phyloP scores from a whole-genome alignment of 2,113 vertebrate genomes.

The Phocoena phocoena region DNA sequence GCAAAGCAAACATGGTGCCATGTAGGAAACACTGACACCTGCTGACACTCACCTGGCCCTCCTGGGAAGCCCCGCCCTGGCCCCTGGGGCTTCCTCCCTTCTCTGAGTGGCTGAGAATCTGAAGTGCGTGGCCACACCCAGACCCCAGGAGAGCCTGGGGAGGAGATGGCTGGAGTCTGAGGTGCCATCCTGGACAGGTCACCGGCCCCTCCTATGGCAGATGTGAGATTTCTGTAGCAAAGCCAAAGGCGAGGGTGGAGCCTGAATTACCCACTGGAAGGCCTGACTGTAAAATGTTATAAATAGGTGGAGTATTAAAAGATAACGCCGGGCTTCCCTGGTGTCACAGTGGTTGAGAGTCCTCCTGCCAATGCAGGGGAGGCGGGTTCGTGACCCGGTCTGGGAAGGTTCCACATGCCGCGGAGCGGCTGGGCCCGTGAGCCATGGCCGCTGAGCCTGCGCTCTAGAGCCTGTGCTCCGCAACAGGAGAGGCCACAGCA shows the following conservation, averaged over 20 bases:
- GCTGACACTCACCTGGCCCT: background rate
- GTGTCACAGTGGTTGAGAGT: too few species aligned
- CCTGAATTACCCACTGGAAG: too few species aligned
- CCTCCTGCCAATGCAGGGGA: too few species aligned
- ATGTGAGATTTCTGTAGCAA: fast-evolving
- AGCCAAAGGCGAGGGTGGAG: fast-evolving
- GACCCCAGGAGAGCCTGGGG: background rate
- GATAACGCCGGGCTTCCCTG: background rate
- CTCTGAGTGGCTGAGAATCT: background rate
- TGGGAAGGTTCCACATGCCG: too few species aligned
- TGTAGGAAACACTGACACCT: fast-evolving
- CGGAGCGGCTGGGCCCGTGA: too few species aligned
- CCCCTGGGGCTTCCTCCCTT: fast-evolving
- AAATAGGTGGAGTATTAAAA: too few species aligned
- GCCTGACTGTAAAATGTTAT: background rate
- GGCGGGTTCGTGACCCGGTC: too few species aligned
- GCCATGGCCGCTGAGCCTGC: too few species aligned
- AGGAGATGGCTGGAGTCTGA: too few species aligned
- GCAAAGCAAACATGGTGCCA: background rate
- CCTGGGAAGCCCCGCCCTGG: background rate
- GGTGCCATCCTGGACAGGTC: background rate
- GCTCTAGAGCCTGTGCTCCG: too few species aligned
- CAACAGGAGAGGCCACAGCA: too few species aligned
- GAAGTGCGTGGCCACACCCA: background rate
- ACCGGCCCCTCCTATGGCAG: fast-evolving